Conservation (phyloP, 1,140 invertebrate genomes). For the Globodera ellingtonae region DNA sequence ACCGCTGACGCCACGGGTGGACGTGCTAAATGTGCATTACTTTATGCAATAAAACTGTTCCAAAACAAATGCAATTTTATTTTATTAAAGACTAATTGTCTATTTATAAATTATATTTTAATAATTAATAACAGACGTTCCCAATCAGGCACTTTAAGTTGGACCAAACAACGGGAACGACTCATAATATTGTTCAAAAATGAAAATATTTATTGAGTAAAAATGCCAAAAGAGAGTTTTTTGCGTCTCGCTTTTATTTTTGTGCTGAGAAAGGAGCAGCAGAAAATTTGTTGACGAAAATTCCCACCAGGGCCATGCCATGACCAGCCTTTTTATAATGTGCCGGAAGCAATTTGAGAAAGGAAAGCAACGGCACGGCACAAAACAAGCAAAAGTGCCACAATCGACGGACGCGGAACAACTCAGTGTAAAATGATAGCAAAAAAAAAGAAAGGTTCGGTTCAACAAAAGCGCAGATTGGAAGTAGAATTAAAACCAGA, state of each 20-base stretch:
- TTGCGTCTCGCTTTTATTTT: not conserved
- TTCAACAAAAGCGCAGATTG: too few relatives aligned
- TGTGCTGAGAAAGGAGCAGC: not conserved
- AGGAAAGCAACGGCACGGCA: not conserved
- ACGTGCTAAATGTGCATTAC: conserved; percentile 2
- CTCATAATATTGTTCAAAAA: conserved; percentile 19
- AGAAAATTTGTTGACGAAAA: not conserved
- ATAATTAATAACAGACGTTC: conserved; percentile 40
- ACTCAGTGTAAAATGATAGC: too few relatives aligned
- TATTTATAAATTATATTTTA: conserved; percentile 13
- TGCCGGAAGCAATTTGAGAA: not conserved
- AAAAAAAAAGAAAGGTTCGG: too few relatives aligned
- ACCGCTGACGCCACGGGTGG: not conserved
- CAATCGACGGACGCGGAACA: too few relatives aligned
- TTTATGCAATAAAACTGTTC: not conserved
- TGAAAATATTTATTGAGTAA: too few relatives aligned
- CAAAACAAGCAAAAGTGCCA: not conserved
- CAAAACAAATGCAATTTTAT: not conserved
- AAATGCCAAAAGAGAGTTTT: too few relatives aligned
- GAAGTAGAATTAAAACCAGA: too few relatives aligned
- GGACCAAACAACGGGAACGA: conserved; percentile 44
- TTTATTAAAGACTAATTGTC: not conserved
- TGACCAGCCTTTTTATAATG: not conserved
- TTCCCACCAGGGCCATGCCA: too few relatives aligned
- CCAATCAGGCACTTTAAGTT: conserved; percentile 48